Conservation (phyloP, 2,797 vertebrate genomes). For the Benthosema pterotum region DNA sequence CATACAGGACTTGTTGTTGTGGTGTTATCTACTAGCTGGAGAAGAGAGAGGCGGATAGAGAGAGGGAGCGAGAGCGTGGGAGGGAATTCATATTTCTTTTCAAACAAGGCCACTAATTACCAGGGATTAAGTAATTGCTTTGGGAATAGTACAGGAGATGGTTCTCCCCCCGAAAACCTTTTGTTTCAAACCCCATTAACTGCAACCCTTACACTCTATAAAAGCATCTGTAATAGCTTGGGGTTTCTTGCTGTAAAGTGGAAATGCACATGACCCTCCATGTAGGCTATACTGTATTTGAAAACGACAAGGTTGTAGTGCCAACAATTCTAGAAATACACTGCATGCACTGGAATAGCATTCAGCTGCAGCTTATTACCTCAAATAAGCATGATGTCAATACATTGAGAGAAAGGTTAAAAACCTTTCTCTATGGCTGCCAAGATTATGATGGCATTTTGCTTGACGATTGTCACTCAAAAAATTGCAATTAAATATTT, state of each 20-base stretch:
- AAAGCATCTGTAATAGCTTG: slow-evolving; percentile 22
- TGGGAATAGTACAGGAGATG: slow-evolving; percentile 60
- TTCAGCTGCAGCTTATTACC: too few species aligned
- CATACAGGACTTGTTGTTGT: slow-evolving; percentile 27
- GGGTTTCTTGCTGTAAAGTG: slow-evolving; percentile 46
- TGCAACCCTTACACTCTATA: slow-evolving; percentile 41
- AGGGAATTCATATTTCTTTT: slow-evolving; percentile 54
- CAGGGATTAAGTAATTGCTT: slow-evolving; percentile 66
- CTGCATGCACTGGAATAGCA: too few species aligned
- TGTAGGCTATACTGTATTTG: slow-evolving; percentile 13
- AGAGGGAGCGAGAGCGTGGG: slow-evolving; percentile 29
- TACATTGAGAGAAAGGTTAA: too few species aligned
- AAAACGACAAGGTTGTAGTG: slow-evolving; percentile 27
- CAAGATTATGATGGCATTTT: too few species aligned
- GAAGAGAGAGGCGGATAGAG: slow-evolving; percentile 20
- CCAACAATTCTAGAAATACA: too few species aligned
- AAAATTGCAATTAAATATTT: too few species aligned
- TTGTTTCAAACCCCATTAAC: slow-evolving; percentile 65
- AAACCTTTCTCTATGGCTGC: too few species aligned
- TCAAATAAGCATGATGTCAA: too few species aligned
- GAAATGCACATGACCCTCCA: slow-evolving; percentile 47
- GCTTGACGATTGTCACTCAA: too few species aligned
- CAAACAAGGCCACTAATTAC: slow-evolving; percentile 69
- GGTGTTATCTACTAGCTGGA: slow-evolving; percentile 47
- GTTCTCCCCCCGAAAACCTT: slow-evolving; percentile 53